Base-by-base conservation (phyloP, 1,140 invertebrate genomes). In the Drosophila burlai region DNA sequence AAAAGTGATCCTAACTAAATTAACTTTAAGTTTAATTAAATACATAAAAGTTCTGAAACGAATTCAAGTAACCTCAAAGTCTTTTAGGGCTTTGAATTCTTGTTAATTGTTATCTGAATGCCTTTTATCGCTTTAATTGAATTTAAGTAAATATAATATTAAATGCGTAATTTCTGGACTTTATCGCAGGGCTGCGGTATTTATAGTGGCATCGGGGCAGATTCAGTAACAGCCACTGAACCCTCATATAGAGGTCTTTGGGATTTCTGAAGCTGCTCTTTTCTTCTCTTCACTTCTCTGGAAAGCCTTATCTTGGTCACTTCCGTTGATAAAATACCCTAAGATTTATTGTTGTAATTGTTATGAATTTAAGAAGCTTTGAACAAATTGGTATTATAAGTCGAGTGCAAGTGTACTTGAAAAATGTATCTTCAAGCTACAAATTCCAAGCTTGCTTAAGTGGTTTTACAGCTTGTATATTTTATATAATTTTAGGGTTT, bases 281-380 rank as follows among this genome's bases (percentile, higher is more conserved):
- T 45, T 55, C 18, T 46, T 29, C 46, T 52, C 34, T 47, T 63
- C 26, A 43, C 7, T 47, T 40, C 45, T 58, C 45, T 4, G 29
- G 4, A 36, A n/a, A 63, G 54, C 31, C 52, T 76, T 69, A 65
- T 52, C 57, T 43, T 34, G 42, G 29, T 26, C 74, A 77, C 75
- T 77, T 77, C 75, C 75, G 75, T 68, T 77, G 74, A 77, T 77
- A 69, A 68, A 57, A 45, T 21, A 43, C 43, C 49, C 57, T 26
- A 61, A 50, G 57, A 54, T 29, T 57, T 31, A 13, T 68, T 61
- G 16, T 77, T 76, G 18, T 77, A 46, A 29, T 49, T 49, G 29
- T 18, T 57, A 68, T 29, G 49, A 24, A 76, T 55, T 60, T 61
- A n/a, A 43, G 26, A 11, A 42, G 21, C 38, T 50, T 38, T 62